Conservation (phyloP, 2,113 vertebrate genomes). For the Anhinga anhinga region DNA sequence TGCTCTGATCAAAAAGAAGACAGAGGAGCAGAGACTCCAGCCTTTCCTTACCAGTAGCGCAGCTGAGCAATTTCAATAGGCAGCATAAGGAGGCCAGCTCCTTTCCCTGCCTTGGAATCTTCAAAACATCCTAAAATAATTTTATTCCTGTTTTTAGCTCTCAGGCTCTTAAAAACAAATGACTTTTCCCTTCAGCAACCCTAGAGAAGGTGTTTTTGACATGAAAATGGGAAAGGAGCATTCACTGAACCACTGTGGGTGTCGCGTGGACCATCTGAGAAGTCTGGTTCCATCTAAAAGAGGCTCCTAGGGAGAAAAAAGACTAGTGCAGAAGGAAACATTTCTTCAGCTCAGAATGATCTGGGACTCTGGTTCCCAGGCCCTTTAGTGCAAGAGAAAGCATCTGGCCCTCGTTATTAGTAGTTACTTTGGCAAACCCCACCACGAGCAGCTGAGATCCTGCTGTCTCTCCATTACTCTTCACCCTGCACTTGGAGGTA, state of each 20-base stretch:
- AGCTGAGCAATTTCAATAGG: neutral
- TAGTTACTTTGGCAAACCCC: neutral
- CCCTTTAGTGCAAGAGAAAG: neutral
- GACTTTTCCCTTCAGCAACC: neutral
- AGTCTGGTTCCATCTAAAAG: neutral
- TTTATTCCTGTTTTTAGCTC: neutral
- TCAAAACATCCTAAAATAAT: neutral
- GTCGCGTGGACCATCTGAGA: neutral
- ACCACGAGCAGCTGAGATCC: neutral
- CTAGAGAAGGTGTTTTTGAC: neutral
- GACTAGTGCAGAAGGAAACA: neutral
- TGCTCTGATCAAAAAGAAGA: neutral
- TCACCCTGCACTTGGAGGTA: neutral
- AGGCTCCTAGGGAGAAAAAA: neutral
- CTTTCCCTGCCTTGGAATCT: neutral
- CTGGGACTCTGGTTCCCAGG: neutral
- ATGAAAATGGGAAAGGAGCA: neutral
- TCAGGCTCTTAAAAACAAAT: neutral
- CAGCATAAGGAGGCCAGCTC: neutral
- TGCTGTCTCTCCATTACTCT: neutral
- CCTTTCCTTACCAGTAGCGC: neutral
- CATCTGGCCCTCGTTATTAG: neutral
- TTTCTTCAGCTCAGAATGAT: neutral
- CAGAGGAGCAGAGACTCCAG: neutral
- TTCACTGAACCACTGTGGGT: neutral